A percentile compares a stretch with the other conserved stretches of the same genome.
phyloP scores from a whole-genome alignment of 35 echinoderm and acorn worm species.

The Diadema setosum region DNA sequence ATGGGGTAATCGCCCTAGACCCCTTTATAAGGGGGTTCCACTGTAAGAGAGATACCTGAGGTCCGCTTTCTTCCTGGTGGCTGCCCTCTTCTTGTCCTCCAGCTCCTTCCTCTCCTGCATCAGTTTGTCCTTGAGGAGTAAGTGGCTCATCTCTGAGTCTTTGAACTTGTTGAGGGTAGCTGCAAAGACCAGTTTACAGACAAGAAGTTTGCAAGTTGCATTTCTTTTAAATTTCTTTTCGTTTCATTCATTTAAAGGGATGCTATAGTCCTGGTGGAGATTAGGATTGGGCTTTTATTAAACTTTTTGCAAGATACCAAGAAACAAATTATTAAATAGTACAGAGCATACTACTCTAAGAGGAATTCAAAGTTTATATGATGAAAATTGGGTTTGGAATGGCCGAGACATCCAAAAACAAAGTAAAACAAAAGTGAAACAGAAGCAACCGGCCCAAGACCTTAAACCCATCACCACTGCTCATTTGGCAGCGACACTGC shows the following conservation, averaged over 20 bases:
- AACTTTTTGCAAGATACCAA: too few relatives aligned
- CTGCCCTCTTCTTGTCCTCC: not conserved
- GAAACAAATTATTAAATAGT: too few relatives aligned
- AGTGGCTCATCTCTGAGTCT: not conserved
- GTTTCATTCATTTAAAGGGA: not conserved
- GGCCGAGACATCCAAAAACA: too few relatives aligned
- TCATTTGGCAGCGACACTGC: too few relatives aligned
- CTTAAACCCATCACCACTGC: not conserved
- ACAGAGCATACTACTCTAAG: too few relatives aligned
- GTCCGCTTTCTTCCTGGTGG: not conserved
- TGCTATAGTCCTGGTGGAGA: too few relatives aligned
- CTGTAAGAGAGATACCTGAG: not conserved
- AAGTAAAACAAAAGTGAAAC: not conserved
- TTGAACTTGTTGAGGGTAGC: not conserved
- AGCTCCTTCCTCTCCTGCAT: slow-evolving; percentile 10
- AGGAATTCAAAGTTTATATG: too few relatives aligned
- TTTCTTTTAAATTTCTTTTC: not conserved
- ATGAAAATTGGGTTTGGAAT: too few relatives aligned
- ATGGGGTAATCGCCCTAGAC: too few relatives aligned
- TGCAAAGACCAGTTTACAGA: not conserved
- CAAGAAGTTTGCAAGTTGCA: not conserved
- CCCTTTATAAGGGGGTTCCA: not conserved
- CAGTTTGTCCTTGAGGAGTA: not conserved
- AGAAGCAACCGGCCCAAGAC: too few relatives aligned
- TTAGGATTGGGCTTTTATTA: too few relatives aligned